Evolutionary conservation across 2,797 vertebrate species (phyloP).

Genomic region (Artibeus lituratus): DNA sequence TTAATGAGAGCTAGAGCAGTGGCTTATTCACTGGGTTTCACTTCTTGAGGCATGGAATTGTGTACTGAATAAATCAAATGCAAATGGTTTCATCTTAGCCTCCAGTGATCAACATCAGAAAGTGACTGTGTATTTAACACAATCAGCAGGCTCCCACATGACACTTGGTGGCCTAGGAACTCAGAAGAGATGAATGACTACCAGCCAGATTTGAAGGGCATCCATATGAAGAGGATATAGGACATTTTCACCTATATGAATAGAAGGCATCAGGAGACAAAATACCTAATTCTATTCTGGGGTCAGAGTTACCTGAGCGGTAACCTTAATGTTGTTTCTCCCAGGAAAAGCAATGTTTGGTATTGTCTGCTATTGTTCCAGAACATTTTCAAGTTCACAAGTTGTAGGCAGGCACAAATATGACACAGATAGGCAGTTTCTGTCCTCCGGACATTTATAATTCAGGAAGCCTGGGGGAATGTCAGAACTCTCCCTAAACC

Average conservation of each 20-base stretch:
- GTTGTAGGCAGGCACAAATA: not conserved
- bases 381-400: not conserved
- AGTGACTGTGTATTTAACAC: not conserved
- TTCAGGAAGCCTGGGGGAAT: not conserved
- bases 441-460: not conserved
- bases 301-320: not conserved
- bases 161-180: not conserved
- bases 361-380: not conserved
- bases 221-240: not conserved
- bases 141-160: not conserved
- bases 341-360: not conserved
- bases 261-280: not conserved
- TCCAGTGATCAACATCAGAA: not conserved
- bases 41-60: constrained; percentile 42
- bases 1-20: not conserved
- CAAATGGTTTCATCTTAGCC: not conserved
- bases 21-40: constrained; percentile 53
- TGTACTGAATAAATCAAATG: constrained; percentile 49
- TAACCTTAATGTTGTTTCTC: not conserved
- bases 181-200: not conserved
- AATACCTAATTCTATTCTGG: not conserved
- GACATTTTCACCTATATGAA: not conserved
- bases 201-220: not conserved
- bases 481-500: not conserved
- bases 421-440: not conserved